Percentiles rank a stretch among this genome's conserved stretches.
Evolutionary conservation across 1,140 invertebrate species (phyloP).

Genomic region (Nymphalis io): DNA sequence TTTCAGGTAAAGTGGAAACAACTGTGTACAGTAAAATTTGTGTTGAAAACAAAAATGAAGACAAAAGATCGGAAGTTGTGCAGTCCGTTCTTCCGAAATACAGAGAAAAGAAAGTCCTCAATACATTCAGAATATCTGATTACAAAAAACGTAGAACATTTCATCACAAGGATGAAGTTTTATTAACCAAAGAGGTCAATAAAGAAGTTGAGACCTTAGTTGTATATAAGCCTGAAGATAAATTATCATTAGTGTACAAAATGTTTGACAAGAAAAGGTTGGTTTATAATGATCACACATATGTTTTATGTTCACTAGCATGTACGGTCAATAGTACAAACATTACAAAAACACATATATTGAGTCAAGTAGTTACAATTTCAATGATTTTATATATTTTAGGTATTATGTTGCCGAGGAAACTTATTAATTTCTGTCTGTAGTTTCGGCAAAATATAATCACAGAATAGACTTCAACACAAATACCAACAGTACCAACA

Average conservation of each 20-base stretch:
- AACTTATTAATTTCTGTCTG: too few relatives aligned
- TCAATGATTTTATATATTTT: too few relatives aligned
- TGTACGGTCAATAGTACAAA: too few relatives aligned
- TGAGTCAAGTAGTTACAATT: too few relatives aligned
- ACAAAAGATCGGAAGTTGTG: conserved; percentile 56
- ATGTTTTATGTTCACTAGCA: too few relatives aligned
- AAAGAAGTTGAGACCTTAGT: conserved; percentile 55
- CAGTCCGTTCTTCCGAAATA: conserved; percentile 63
- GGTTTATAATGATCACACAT: not conserved
- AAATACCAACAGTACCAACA: too few relatives aligned
- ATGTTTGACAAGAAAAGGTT: conserved; percentile 46
- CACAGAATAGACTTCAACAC: too few relatives aligned
- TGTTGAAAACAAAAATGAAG: conserved; percentile 51
- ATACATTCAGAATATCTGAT: conserved; percentile 37
- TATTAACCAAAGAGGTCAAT: conserved; percentile 58
- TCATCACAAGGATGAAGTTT: conserved; percentile 45
- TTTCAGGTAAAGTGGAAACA: conserved; percentile 63
- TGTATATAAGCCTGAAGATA: conserved; percentile 54
- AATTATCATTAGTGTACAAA: conserved; percentile 53
- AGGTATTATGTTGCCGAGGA: too few relatives aligned
- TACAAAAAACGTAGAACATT: conserved; percentile 25
- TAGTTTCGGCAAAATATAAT: too few relatives aligned
- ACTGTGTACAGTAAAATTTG: conserved; percentile 59
- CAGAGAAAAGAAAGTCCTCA: conserved; percentile 58
- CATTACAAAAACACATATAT: too few relatives aligned